These are phyloP conservation scores for Ammodytes marinus DNA, from an alignment of 2,113 vertebrate genomes.

Conservation along the genomic window DNA sequence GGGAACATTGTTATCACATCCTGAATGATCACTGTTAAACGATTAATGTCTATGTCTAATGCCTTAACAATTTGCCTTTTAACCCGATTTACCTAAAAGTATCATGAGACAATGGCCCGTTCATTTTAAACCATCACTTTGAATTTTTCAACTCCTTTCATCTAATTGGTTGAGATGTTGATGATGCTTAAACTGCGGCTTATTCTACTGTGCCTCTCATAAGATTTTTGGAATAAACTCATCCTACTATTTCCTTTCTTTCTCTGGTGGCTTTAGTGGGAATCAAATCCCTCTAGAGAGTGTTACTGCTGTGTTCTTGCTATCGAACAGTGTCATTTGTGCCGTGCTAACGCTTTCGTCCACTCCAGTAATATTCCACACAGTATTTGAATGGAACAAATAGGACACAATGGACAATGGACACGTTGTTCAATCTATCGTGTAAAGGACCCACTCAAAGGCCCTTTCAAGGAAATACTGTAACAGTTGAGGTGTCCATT, in stretches of 20 bases:
- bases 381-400: background rate
- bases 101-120: no score
- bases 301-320: background rate
- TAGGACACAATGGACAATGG: background rate
- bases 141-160: background rate
- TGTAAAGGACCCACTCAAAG: background rate
- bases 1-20: background rate
- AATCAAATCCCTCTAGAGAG: background rate
- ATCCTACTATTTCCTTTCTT: background rate
- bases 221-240: background rate
- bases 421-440: background rate
- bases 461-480: background rate
- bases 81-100: background rate
- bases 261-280: background rate
- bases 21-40: background rate
- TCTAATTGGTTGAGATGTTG: background rate
- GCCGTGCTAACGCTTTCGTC: background rate
- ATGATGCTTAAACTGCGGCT: background rate
- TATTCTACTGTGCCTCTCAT: background rate
- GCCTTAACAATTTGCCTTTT: background rate
- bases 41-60: background rate
- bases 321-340: background rate
- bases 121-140: background rate
- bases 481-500: background rate
- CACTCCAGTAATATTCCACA: background rate